Conservation (phyloP, 2,888 invertebrate genomes). For the Tenodera sinensis region DNA sequence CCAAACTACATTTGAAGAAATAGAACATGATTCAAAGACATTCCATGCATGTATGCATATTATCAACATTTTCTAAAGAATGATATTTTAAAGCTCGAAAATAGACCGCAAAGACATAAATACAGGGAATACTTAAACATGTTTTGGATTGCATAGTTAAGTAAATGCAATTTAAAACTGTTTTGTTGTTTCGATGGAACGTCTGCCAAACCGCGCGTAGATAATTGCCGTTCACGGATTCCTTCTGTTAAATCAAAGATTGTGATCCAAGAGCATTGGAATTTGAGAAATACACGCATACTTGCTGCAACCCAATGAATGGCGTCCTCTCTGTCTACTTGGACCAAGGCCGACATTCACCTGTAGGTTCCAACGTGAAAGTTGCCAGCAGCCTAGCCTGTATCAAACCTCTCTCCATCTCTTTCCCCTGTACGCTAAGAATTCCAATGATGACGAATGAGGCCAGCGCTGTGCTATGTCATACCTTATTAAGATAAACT, state of each 20-base stretch:
- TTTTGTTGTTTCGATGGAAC: not conserved
- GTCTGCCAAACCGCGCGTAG: not conserved
- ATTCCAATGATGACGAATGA: constrained; percentile 9
- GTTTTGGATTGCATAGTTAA: too few relatives aligned
- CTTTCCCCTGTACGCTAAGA: not conserved
- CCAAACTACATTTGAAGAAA: too few relatives aligned
- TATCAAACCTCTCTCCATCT: not conserved
- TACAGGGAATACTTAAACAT: too few relatives aligned
- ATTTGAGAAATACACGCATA: not conserved
- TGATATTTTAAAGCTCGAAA: too few relatives aligned
- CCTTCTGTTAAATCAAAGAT: not conserved
- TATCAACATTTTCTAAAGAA: too few relatives aligned
- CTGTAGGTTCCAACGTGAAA: constrained; percentile 4
- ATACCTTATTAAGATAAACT: constrained; percentile 3
- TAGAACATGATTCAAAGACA: too few relatives aligned
- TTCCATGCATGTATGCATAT: too few relatives aligned
- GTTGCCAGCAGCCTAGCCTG: not conserved
- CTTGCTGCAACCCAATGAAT: not conserved
- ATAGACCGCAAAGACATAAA: too few relatives aligned
- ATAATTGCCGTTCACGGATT: not conserved
- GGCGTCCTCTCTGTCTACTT: not conserved
- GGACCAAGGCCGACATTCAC: not conserved
- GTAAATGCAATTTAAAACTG: not conserved
- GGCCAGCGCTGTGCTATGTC: not conserved
- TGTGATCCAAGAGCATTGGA: not conserved